Conservation (phyloP, 2,888 invertebrate genomes). For the Elysia crispata region DNA sequence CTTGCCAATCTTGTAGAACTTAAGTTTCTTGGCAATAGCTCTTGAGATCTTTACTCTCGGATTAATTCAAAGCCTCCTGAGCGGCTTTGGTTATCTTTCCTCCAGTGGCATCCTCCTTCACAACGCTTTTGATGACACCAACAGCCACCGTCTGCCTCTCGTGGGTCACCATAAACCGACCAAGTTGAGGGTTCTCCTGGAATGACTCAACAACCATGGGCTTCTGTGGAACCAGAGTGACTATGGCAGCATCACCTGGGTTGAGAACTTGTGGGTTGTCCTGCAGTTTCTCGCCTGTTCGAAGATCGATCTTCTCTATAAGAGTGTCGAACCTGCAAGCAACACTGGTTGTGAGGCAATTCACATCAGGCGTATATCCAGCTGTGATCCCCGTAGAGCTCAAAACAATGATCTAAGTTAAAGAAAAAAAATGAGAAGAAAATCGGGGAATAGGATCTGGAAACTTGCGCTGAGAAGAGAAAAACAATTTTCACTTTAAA, state of each 20-base stretch:
- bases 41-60: slow-evolving; percentile 82
- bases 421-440: too few relatives aligned
- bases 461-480: too few relatives aligned
- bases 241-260: slow-evolving; percentile 97
- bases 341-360: slow-evolving; percentile 99
- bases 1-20: neutral
- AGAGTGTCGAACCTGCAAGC: slow-evolving; percentile 99
- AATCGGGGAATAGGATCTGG: too few relatives aligned
- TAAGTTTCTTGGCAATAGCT: slow-evolving; percentile 17
- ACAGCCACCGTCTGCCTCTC: slow-evolving; percentile 99
- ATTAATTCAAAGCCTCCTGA: slow-evolving; percentile 78
- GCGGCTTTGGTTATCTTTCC: slow-evolving; percentile 99
- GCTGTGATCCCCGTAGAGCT: slow-evolving; percentile 99
- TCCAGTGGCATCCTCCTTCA: slow-evolving; percentile 91
- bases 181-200: slow-evolving; percentile 94
- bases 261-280: slow-evolving; percentile 93
- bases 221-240: slow-evolving; percentile 94
- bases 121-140: slow-evolving; percentile 89
- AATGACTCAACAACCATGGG: slow-evolving; percentile 99
- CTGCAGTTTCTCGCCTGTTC: slow-evolving; percentile 88
- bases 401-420: slow-evolving; percentile 91
- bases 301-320: slow-evolving; percentile 98
- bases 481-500: too few relatives aligned
- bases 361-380: slow-evolving; percentile 99
- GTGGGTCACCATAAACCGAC: slow-evolving; percentile 98